Conservation (phyloP, 2,113 vertebrate genomes). For the Caloenas nicobarica region DNA sequence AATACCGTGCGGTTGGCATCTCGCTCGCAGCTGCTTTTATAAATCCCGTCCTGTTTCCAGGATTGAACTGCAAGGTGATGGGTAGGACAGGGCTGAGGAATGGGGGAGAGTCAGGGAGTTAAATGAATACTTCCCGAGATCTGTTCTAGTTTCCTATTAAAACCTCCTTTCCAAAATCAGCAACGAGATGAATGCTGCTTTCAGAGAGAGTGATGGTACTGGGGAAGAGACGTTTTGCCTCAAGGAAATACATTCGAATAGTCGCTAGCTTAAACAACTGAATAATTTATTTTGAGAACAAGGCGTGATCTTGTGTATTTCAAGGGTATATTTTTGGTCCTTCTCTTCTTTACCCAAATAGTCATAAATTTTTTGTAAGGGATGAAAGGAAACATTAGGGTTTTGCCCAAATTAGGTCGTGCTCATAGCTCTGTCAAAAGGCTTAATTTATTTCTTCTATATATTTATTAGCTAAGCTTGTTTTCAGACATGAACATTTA, state of each 20-base stretch:
- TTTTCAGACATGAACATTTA: background rate
- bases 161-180: background rate
- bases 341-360: background rate
- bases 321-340: background rate
- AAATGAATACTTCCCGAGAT: background rate
- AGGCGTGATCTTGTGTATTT: background rate
- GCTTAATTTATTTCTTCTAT: background rate
- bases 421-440: background rate
- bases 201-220: background rate
- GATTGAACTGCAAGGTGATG: background rate
- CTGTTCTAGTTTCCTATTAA: background rate
- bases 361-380: background rate
- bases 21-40: fast-evolving
- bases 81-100: background rate
- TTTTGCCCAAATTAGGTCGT: background rate
- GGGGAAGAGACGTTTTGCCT: background rate
- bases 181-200: background rate
- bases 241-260: background rate
- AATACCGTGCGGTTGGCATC: fast-evolving
- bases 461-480: background rate
- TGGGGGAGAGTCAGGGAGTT: fast-evolving
- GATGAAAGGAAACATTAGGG: background rate
- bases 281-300: background rate
- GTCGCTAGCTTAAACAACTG: background rate
- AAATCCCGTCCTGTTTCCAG: background rate